Evolutionary conservation across 2,797 vertebrate genomes (phyloP), one percentile per base, ranked within the genome.

Genomic region (Malacoctenus gilli): DNA sequence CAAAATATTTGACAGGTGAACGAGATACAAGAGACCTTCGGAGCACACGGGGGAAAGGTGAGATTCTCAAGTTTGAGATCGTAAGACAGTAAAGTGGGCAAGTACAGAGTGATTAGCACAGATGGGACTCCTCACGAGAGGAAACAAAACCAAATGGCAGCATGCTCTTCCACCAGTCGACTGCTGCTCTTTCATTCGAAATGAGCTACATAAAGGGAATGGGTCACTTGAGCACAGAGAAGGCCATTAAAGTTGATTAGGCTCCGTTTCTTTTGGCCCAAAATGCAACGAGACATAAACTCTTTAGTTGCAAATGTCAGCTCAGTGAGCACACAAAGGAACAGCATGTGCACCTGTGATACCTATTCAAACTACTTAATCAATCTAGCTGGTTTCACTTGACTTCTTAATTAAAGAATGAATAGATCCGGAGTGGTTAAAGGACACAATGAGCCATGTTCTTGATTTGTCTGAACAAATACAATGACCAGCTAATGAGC

Each of bases 151-250:
- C 50, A 68, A 65, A 57, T 61, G 42, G 56, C 60, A 81, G 41
- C 57, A 42, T 57, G 57, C 59, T 64, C 42, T 44, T 62, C 51
- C 46, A 44, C 16, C 70, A 66, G 52, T 32, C 20, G 19, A 32
- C 55, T 19, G 20, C 14, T 62, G 25, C 2, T 28, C 12, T 43
- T 47, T 48, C 25, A 49, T 64, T 69, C 55, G 59, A 72, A 80
- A 80, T 79, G 68, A 78, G 47, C 43, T 63, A 49, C 63, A 78
- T 55, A 60, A 68, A 64, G 4, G 4, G 76, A 75, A 79, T 80
- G 67, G 71, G 63, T 63, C 70, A 75, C 70, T 75, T 73, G 44
- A 62, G 65, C 38, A 41, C 10, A 49, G 62, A 59, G 13, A 13
- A 57, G 31, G 42, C 59, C 32, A 64, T 72, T 79, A 32, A 53